A percentile compares a stretch with the other conserved stretches of the same genome.
Evolutionary conservation across 2,888 invertebrate species (phyloP).

Genomic region (Vandiemenella viatica): DNA sequence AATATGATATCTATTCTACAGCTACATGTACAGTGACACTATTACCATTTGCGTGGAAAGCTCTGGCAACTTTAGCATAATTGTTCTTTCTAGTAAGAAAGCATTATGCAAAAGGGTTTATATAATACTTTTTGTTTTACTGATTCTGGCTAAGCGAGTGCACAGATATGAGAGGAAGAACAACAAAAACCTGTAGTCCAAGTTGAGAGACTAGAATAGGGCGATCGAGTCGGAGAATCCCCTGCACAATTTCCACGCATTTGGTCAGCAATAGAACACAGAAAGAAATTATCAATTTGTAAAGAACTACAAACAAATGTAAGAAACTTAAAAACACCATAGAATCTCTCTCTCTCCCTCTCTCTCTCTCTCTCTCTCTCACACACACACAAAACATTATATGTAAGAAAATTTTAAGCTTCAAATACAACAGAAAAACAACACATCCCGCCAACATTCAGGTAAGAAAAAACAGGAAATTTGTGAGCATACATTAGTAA

Average conservation of each 20-base stretch:
- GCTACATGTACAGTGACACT: no score
- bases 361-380: no score
- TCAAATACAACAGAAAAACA: background rate
- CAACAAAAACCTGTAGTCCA: constrained; percentile 23
- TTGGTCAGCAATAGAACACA: constrained; percentile 17
- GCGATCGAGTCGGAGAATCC: constrained; percentile 20
- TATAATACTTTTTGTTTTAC: constrained; percentile 1
- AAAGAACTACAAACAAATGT: no score
- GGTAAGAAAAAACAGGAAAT: no score
- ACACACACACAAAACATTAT: background rate
- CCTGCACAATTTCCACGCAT: constrained; percentile 16
- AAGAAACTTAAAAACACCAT: no score
- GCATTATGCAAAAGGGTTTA: background rate
- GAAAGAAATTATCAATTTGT: constrained; percentile 8
- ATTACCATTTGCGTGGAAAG: constrained; percentile 12
- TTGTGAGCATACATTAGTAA: no score
- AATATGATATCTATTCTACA: no score
- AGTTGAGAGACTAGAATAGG: constrained; percentile 22
- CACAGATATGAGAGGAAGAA: constrained; percentile 12
- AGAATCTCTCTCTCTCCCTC: no score
- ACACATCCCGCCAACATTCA: constrained; percentile 1
- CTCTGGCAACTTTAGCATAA: background rate
- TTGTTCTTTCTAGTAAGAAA: background rate
- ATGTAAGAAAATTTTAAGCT: background rate
- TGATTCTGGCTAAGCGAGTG: constrained; percentile 11